Conservation (phyloP, 92 coral and sea anemone genomes). For the Parazoanthus swiftii region DNA sequence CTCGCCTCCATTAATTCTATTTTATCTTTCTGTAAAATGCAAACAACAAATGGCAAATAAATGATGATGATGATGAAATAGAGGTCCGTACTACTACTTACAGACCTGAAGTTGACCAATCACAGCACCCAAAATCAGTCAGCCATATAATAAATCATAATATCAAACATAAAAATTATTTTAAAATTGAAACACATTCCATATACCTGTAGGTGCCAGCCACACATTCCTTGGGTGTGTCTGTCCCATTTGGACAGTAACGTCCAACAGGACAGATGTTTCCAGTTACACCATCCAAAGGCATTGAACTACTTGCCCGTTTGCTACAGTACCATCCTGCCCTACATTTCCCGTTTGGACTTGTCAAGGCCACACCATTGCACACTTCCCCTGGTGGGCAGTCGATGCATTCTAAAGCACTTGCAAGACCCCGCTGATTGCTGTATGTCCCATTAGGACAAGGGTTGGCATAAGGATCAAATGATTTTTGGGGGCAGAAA, state of each 20-base stretch:
- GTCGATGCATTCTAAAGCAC: constrained; percentile 53
- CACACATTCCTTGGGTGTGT: constrained; percentile 50
- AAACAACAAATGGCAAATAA: too few species aligned
- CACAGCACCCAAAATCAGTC: too few species aligned
- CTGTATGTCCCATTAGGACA: constrained; percentile 94
- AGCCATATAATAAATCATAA: too few species aligned
- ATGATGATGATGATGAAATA: too few species aligned
- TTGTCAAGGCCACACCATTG: constrained; percentile 79
- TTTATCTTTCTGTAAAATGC: too few species aligned
- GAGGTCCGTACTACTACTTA: too few species aligned
- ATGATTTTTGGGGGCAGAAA: constrained; percentile 78
- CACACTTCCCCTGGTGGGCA: constrained; percentile 93
- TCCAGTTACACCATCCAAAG: constrained; percentile 84
- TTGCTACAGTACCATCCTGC: constrained; percentile 81
- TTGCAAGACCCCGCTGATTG: constrained; percentile 63
- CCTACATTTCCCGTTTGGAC: constrained; percentile 80
- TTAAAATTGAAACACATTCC: not conserved
- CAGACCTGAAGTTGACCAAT: too few species aligned
- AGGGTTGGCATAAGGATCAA: constrained; percentile 63
- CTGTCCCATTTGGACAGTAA: constrained; percentile 83
- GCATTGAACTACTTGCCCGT: constrained; percentile 75
- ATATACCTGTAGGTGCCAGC: constrained; percentile 86
- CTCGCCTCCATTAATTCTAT: too few species aligned
- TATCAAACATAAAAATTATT: too few species aligned
- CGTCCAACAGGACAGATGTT: constrained; percentile 82